A percentile compares a stretch with the other conserved stretches of the same genome.
phyloP scores from a whole-genome alignment of 2,113 vertebrate genomes.

The Rhadina sibilatrix region DNA sequence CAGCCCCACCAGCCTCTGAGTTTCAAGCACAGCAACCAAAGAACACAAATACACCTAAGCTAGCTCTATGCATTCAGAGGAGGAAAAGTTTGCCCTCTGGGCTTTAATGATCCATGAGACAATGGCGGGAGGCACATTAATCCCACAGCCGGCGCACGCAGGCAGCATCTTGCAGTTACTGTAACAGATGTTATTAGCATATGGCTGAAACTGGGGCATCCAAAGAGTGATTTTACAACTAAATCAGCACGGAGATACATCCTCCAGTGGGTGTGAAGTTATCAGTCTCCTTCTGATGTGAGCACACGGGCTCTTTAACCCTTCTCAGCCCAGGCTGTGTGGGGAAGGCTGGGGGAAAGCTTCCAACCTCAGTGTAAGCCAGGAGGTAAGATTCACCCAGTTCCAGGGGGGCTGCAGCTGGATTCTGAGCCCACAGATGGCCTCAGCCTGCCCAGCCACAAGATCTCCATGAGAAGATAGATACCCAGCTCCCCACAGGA shows the following conservation, averaged over 20 bases:
- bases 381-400: neutral
- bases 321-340: neutral
- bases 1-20: neutral
- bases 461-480: neutral
- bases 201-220: constrained; percentile 65
- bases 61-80: neutral
- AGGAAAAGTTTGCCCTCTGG: constrained; percentile 47
- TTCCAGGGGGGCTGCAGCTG: neutral
- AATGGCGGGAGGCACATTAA: neutral
- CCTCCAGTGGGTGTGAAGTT: constrained; percentile 25
- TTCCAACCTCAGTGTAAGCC: accelerated
- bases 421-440: neutral
- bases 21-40: neutral
- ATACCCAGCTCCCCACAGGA: neutral
- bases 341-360: neutral
- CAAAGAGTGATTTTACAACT: constrained; percentile 48
- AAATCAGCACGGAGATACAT: constrained; percentile 18
- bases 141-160: neutral
- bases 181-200: constrained; percentile 68
- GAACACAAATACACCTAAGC: neutral
- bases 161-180: constrained; percentile 34
- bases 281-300: neutral
- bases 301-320: neutral
- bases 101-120: neutral
- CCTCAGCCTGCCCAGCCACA: neutral